Percentiles rank a stretch among this genome's conserved stretches.
These are phyloP conservation scores for Arremon aurantiirostris DNA, from an alignment of 2,797 vertebrate genomes.

Conservation along the genomic window DNA sequence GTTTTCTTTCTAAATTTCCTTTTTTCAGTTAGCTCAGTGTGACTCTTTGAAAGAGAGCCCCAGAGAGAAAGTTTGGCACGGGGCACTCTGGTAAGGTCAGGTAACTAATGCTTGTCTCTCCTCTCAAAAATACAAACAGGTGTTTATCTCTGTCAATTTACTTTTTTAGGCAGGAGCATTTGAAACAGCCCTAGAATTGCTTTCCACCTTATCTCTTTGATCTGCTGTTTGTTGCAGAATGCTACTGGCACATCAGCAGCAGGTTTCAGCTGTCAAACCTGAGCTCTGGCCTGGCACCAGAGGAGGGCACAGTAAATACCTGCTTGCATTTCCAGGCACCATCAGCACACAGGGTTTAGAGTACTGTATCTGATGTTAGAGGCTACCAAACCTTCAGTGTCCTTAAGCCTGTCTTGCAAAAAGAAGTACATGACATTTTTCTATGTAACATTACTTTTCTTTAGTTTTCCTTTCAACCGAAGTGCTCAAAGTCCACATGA, in stretches of 20 bases:
- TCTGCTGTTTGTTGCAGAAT: not conserved
- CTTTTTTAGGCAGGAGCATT: not conserved
- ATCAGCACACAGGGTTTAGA: fast-evolving
- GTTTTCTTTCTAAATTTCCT: constrained; percentile 17
- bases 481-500: not conserved
- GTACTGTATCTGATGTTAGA: not conserved
- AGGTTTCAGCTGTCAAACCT: not conserved
- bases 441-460: not conserved
- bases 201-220: not conserved
- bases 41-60: not conserved
- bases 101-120: not conserved
- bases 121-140: not conserved
- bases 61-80: not conserved
- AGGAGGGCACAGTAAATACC: not conserved
- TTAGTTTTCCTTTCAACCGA: not conserved
- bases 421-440: not conserved
- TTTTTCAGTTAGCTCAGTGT: not conserved
- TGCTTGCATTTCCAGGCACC: not conserved
- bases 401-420: not conserved
- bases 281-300: not conserved
- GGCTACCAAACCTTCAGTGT: not conserved
- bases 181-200: not conserved
- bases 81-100: not conserved
- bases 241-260: not conserved
- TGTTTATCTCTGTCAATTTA: not conserved